These are phyloP conservation scores for Odontesthes bonariensis DNA, from an alignment of 2,113 vertebrate genomes.

Conservation along the genomic window DNA sequence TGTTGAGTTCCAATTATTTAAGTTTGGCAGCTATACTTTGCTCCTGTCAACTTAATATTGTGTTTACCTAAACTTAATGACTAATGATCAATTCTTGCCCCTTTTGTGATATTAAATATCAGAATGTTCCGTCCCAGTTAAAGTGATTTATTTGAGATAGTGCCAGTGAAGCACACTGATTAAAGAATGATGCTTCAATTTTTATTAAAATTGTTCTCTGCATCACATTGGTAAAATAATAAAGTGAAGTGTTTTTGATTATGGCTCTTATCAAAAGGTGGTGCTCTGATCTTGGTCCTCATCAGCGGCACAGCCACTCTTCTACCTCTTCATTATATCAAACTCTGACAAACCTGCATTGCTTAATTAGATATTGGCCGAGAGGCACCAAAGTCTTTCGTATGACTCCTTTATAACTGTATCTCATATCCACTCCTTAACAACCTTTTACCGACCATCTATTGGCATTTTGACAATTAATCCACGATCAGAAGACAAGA, in stretches of 20 bases:
- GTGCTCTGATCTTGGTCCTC: conserved; percentile 56
- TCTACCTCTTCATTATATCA: conserved; percentile 63
- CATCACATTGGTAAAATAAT: conserved; percentile 43
- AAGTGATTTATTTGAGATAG: neutral
- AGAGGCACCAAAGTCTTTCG: conserved; percentile 43
- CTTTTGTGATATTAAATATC: neutral
- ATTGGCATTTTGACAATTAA: conserved; percentile 51
- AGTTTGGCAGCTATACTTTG: no score
- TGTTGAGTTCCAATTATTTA: no score
- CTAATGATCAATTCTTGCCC: neutral
- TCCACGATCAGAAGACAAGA: conserved; percentile 15
- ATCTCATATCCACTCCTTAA: conserved; percentile 56
- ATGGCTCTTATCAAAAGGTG: conserved; percentile 46
- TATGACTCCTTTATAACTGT: conserved; percentile 38
- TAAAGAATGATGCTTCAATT: neutral
- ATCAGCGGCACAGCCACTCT: conserved; percentile 49
- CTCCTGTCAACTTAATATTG: no score
- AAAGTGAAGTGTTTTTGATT: conserved; percentile 49
- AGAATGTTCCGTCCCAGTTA: neutral
- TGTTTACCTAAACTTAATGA: neutral
- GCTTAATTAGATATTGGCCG: conserved; percentile 57
- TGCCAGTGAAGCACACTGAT: neutral
- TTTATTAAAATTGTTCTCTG: conserved; percentile 28
- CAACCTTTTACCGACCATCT: conserved; percentile 51
- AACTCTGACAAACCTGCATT: conserved; percentile 50